Evolutionary conservation across 2,113 vertebrate species (phyloP), one percentile per base, ranked within the genome.

Genomic region (Noturus placidus): DNA sequence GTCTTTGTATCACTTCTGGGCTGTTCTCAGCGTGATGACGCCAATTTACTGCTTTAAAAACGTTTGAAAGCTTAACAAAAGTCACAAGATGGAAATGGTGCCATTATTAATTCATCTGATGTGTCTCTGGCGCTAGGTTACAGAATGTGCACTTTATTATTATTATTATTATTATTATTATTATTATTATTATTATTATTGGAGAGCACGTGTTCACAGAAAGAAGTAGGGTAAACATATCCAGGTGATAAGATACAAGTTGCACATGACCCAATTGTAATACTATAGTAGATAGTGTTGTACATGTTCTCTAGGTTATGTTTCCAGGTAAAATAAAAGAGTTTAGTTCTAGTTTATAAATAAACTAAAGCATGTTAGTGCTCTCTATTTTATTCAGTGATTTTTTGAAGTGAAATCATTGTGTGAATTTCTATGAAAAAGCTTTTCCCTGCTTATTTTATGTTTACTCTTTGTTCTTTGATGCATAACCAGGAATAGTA

Each of bases 41-140:
- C n/a, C 77, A 81, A 54, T 52, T 70, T 84, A 2, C 13, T 76
- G 84, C 72, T 79, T 50, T 80, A 15, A 65, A 25, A 25, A 61
- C 27, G 30, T 3, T 25, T 54, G 27, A 52, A 67, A 50, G 59
- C 33, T 79, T 25, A 67, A 79, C 42, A 7, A 79, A 79, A 9
- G 50, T 22, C 35, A 27, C 63, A 19, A 80, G 20, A 42, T 33
- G 17, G 19, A 50, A 59, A 38, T 38, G 57, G 25, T 35, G 50
- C 63, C 76, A 79, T 30, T 46, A 80, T 76, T 46, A 10, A 35
- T 42, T 42, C 35, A 63, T 86, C 85, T 17, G 22, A 33, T 19
- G n/a, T 65, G 76, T 86, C 30, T 80, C n/a, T 52, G 59, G 10
- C 27, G 20, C 72, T 19, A 11, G 9, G 10, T 86, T 86, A 86